Evolutionary conservation across 2,113 vertebrate species (phyloP).

Genomic region (Dicentrarchus labrax): DNA sequence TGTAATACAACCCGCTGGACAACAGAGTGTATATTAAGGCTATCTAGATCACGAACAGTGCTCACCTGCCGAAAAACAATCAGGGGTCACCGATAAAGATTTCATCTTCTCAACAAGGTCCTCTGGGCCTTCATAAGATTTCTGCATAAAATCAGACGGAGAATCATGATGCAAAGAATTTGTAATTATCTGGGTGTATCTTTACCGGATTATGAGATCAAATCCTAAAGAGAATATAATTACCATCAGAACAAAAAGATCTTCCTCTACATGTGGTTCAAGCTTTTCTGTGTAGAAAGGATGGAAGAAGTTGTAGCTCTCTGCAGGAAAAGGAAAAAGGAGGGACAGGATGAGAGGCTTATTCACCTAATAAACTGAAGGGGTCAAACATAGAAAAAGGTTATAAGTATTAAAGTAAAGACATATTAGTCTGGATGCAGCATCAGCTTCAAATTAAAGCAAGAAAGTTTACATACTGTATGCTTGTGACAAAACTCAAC

Average conservation of each 20-base stretch:
- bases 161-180: background rate
- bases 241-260: slow-evolving; percentile 88
- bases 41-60: background rate
- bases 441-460: background rate
- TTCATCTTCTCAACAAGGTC: slow-evolving; percentile 87
- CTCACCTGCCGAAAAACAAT: slow-evolving; percentile 59
- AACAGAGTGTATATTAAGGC: background rate
- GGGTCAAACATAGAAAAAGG: too few relatives aligned
- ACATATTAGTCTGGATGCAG: too few relatives aligned
- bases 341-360: background rate
- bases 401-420: too few relatives aligned
- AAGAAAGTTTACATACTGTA: background rate
- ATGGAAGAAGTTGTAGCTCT: slow-evolving; percentile 82
- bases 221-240: slow-evolving; percentile 32
- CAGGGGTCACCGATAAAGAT: slow-evolving; percentile 76
- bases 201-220: too few relatives aligned
- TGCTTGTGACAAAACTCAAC: background rate
- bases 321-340: slow-evolving; percentile 73
- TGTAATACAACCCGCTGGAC: background rate
- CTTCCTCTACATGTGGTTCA: slow-evolving; percentile 81
- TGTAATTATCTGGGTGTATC: background rate
- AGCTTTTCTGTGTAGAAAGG: slow-evolving; percentile 86
- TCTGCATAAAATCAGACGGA: slow-evolving; percentile 74
- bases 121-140: slow-evolving; percentile 79
- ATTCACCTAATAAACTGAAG: background rate